phyloP scores from a whole-genome alignment of 23 tunicate genomes.

The Aplidium turbinatum region DNA sequence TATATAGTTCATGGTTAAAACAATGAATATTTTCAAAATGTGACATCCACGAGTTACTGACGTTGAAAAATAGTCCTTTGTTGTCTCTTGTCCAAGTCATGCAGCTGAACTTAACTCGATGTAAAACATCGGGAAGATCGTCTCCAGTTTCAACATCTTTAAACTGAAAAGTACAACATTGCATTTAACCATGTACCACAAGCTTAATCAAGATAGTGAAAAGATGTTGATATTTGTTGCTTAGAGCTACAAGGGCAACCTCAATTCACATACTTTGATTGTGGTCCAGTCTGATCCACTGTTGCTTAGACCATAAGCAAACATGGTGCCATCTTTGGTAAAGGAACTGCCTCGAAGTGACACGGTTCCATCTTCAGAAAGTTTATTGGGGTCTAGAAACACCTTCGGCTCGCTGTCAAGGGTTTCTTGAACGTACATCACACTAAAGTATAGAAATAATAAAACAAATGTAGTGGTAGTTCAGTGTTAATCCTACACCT shows the following conservation, averaged over 20 bases:
- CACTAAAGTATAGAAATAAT: conserved; percentile 41
- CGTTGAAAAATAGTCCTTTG: conserved; percentile 90
- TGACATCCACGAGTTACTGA: too few species aligned
- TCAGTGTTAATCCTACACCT: too few species aligned
- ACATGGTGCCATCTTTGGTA: conserved; percentile 68
- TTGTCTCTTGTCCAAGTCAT: conserved; percentile 92
- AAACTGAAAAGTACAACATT: conserved; percentile 48
- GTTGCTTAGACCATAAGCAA: conserved; percentile 83
- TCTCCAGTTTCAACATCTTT: conserved; percentile 62
- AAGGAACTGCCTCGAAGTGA: conserved; percentile 71
- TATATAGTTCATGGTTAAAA: too few species aligned
- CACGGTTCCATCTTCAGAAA: conserved; percentile 93
- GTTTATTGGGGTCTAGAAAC: conserved; percentile 89
- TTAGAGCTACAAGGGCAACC: not conserved
- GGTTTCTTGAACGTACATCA: conserved; percentile 66
- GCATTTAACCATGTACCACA: too few species aligned
- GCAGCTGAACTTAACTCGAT: conserved; percentile 83
- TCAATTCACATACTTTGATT: conserved; percentile 54
- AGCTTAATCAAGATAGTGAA: not conserved
- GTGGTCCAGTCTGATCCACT: conserved; percentile 99
- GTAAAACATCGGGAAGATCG: conserved; percentile 66
- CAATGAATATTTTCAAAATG: too few species aligned
- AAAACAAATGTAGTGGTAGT: conserved; percentile 2
- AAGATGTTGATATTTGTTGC: too few species aligned
- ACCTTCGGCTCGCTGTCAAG: conserved; percentile 52